Base-by-base conservation (phyloP, 1,140 invertebrate species). In the Rhysida immarginata region DNA sequence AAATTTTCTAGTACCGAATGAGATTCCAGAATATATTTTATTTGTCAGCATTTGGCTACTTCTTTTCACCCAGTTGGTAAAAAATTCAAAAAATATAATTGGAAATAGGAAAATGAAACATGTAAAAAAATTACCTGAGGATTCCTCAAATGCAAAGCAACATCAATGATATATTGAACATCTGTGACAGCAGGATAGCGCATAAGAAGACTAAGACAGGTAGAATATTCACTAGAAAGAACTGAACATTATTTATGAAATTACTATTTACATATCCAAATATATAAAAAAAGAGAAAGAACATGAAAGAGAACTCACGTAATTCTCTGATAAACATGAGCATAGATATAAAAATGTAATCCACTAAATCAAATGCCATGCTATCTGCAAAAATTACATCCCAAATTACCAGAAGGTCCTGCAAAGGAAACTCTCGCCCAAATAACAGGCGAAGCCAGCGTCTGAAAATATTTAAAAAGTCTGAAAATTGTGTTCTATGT, bases 401-500 rank as follows among this genome's bases (percentile, higher is more conserved):
- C 85, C 85, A 88, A 1, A 88, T 64, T 24, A 81, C 75, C 13
- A 87, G 70, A 26, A 87, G 67, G 63, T 87, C 84, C 43, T 80
- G 70, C 52, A 87, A 74, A 18, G 81, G 76, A 69, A 87, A 87
- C 68, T 88, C 85, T 16, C 85, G 73, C 0, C 84, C 85, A 72
- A 88, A 88, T 1, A 88, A 67, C 41, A 88, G 66, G 13, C 85
- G 74, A 13, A 88, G 67, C 85, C 85, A 88, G 1, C 85, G 82
- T 59, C 84, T 87, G n/a, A 68, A 0, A 74, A 48, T 23, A 48
- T 58, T 55, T 14, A 59, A 23, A 56, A 44, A 55, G n/a, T n/a
- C n/a, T n/a, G n/a, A n/a, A n/a, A n/a, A n/a, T 56, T 29, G 8
- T 62, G 48, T 52, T 56, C 45, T 57, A 54, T 23, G 21, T 57